phyloP scores from a whole-genome alignment of 30 jellyfish, hydroid and myxozoan species.

The Catostylus mosaicus region DNA sequence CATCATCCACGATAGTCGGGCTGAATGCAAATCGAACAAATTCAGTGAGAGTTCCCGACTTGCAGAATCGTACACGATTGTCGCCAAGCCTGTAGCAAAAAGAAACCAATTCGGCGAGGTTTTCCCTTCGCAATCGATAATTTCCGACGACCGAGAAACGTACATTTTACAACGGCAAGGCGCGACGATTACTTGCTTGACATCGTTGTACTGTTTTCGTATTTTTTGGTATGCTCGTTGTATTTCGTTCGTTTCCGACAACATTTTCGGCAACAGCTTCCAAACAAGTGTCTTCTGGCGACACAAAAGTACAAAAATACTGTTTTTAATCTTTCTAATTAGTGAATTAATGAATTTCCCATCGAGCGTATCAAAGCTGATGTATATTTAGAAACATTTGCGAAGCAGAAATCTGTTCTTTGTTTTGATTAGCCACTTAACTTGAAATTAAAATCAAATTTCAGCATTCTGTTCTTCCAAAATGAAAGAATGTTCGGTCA shows the following conservation, averaged over 20 bases:
- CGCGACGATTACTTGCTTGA: slow-evolving; percentile 72
- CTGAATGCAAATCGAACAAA: slow-evolving; percentile 40
- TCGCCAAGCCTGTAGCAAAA: slow-evolving; percentile 75
- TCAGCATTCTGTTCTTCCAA: too few species aligned
- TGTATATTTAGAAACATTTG: too few species aligned
- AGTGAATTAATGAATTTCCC: too few species aligned
- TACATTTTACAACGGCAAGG: slow-evolving; percentile 81
- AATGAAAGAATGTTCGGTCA: too few species aligned
- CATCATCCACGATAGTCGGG: slow-evolving; percentile 74
- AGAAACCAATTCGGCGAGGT: slow-evolving; percentile 79
- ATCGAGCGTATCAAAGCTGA: too few species aligned
- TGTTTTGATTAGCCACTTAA: too few species aligned
- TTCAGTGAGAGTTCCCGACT: slow-evolving; percentile 47
- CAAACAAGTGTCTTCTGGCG: too few species aligned
- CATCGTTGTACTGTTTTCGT: slow-evolving; percentile 17
- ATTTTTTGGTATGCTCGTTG: slow-evolving; percentile 14
- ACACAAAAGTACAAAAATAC: too few species aligned
- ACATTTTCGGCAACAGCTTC: slow-evolving; percentile 23
- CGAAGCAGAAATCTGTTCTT: too few species aligned
- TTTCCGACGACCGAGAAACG: slow-evolving; percentile 59
- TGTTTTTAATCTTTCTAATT: too few species aligned
- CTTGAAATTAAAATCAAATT: too few species aligned
- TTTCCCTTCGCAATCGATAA: slow-evolving; percentile 72
- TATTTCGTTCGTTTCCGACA: slow-evolving; percentile 14
- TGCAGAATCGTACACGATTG: slow-evolving; percentile 62